Evolutionary conservation across 2,888 invertebrate species (phyloP), one percentile per base, ranked within the genome.

Genomic region (Blastobasis adustella): DNA sequence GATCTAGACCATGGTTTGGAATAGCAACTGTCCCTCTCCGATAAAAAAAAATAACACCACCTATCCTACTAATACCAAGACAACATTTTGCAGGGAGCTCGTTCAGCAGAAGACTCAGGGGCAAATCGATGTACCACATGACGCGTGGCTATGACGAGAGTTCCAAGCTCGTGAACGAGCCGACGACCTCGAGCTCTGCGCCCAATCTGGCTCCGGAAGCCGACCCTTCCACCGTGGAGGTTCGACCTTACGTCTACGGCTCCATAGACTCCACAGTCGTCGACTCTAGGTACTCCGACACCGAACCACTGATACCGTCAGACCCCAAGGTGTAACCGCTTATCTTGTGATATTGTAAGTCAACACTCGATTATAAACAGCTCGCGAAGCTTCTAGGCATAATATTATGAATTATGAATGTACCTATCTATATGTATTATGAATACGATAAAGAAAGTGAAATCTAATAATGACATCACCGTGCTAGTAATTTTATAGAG

Each of bases 111-210:
- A 89, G 94, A 57, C 91, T 95, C 58, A 90, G 95, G 50, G 95
- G 95, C n/a, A 92, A 94, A 59, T 92, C 91, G 48, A 92, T 91
- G 81, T 95, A 95, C 76, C 92, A 93, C 60, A 90, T 94, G 77
- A 87, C 94, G 1, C 90, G 93, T 60, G 93, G 94, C 0, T 90
- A 87, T 47, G 92, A 92, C 53, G 93, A 93, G 62, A 91, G 88
- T 61, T 79, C 88, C 1, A 73, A 88, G 46, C 67, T 89, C n/a
- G 75, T 89, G 53, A 69, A 64, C 42, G 82, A 76, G 38, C 68
- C 73, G 1, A 66, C 58, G 5, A 58, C 73, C 0, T 83, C 85
- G 1, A 82, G 75, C 48, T 87, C 88, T 0, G 84, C 79, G 1
- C 86, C 86, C 0, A 74, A 74, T 51, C 58, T 84, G 5, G 69